These are phyloP conservation scores for Nycticorax nycticorax DNA, from an alignment of 2,113 vertebrate genomes.

Conservation along the genomic window DNA sequence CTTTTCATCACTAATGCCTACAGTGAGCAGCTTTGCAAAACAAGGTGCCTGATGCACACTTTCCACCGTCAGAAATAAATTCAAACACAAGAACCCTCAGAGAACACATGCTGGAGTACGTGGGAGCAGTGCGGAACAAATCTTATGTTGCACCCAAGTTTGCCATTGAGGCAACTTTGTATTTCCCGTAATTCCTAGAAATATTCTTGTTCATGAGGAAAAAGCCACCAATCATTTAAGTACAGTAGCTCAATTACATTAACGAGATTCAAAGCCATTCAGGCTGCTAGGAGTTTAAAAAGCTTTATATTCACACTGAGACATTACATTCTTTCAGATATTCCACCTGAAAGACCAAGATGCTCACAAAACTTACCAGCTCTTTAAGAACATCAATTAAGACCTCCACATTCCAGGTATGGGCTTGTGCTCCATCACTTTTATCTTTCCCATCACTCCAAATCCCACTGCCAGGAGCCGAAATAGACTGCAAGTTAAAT, in stretches of 20 bases:
- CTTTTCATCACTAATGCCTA: neutral
- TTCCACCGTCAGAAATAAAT: neutral
- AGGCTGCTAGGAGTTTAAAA: neutral
- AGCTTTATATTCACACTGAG: neutral
- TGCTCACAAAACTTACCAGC: slow-evolving; percentile 79
- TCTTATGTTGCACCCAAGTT: neutral
- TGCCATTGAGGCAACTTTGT: neutral
- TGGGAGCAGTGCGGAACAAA: neutral
- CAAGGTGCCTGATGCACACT: neutral
- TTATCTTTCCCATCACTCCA: slow-evolving; percentile 99
- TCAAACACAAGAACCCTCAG: neutral
- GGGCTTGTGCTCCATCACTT: slow-evolving; percentile 90
- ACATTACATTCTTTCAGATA: neutral
- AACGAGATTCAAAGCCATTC: neutral
- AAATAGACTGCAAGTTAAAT: slow-evolving; percentile 86
- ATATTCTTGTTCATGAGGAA: neutral
- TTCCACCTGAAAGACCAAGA: neutral
- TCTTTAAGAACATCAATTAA: slow-evolving; percentile 98
- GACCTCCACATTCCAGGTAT: slow-evolving; percentile 98
- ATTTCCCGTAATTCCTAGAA: neutral
- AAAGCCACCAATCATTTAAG: neutral
- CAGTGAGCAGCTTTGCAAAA: neutral
- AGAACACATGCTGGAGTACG: neutral
- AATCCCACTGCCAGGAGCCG: slow-evolving; percentile 95
- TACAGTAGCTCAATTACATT: neutral